Evolutionary conservation across 2,888 invertebrate genomes (phyloP).

Genomic region (Drosophila monieri): DNA sequence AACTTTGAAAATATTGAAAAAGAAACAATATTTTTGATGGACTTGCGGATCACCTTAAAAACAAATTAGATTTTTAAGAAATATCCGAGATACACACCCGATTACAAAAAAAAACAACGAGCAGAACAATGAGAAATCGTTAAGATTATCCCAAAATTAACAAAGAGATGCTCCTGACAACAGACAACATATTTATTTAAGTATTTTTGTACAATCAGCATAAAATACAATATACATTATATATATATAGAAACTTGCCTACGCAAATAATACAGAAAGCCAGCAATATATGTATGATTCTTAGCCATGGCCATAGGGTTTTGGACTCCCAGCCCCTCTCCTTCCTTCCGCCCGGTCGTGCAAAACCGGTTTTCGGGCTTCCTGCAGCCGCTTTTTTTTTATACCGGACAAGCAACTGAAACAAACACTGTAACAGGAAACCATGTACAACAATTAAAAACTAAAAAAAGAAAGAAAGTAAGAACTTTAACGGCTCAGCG

Average conservation of each 20-base stretch:
- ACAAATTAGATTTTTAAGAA: constrained; percentile 56
- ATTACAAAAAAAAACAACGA: constrained; percentile 31
- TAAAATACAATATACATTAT: constrained; percentile 48
- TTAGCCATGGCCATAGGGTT: constrained; percentile 39
- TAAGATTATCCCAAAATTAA: constrained; percentile 4
- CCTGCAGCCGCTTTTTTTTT: constrained; percentile 55
- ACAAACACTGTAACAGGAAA: constrained; percentile 10
- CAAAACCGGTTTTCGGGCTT: constrained; percentile 41
- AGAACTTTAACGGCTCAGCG: constrained; percentile 27
- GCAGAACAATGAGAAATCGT: constrained; percentile 37
- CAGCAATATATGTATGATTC: constrained; percentile 58
- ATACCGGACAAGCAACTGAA: constrained; percentile 15
- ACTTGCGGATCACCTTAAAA: constrained; percentile 41
- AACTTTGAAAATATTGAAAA: constrained; percentile 63
- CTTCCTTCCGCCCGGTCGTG: too few species aligned
- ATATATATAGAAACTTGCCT: constrained; percentile 20
- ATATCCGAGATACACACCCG: constrained; percentile 33
- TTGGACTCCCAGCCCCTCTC: constrained; percentile 5
- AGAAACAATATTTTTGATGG: constrained; percentile 59
- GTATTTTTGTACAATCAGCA: constrained; percentile 62
- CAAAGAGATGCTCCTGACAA: constrained; percentile 32
- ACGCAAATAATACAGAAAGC: constrained; percentile 36
- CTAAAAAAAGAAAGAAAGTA: neutral
- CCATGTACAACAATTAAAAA: constrained; percentile 23
- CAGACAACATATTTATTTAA: constrained; percentile 52